A percentile compares a stretch with the other conserved stretches of the same genome.
Conservation (phyloP, 2,113 vertebrate genomes). For the Callionymus lyra region DNA sequence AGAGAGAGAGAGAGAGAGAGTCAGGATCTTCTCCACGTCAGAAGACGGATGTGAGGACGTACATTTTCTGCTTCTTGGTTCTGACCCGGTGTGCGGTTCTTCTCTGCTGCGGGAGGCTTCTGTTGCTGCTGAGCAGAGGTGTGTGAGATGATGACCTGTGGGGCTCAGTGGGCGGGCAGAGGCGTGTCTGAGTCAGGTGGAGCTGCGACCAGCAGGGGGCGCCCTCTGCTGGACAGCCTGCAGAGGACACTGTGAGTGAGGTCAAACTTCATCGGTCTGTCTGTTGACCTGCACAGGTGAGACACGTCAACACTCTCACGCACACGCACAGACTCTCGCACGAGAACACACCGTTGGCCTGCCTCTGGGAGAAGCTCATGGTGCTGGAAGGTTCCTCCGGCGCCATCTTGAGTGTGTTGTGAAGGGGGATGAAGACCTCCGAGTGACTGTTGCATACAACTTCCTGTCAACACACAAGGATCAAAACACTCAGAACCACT, state of each 20-base stretch:
- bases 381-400: constrained; percentile 59
- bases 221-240: constrained; percentile 9
- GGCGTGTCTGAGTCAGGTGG: constrained; percentile 14
- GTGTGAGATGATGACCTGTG: constrained; percentile 19
- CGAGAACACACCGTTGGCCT: no score
- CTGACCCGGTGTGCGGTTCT: constrained; percentile 61
- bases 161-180: constrained; percentile 17
- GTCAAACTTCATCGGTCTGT: no score
- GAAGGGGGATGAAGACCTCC: constrained; percentile 74
- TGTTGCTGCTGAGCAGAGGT: constrained; percentile 49
- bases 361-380: no score
- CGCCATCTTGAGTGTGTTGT: constrained; percentile 72
- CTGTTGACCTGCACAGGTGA: no score
- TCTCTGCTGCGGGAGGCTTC: constrained; percentile 45
- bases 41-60: neutral
- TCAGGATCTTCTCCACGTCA: neutral
- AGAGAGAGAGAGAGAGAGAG: neutral
- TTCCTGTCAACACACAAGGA: constrained; percentile 63
- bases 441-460: constrained; percentile 71
- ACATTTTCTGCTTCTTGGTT: constrained; percentile 53
- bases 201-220: constrained; percentile 46
- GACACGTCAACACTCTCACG: no score
- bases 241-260: no score
- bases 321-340: no score
- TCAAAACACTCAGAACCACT: no score